Evolutionary conservation across 2,888 invertebrate genomes (phyloP).

Genomic region (Sarcophaga variegata): DNA sequence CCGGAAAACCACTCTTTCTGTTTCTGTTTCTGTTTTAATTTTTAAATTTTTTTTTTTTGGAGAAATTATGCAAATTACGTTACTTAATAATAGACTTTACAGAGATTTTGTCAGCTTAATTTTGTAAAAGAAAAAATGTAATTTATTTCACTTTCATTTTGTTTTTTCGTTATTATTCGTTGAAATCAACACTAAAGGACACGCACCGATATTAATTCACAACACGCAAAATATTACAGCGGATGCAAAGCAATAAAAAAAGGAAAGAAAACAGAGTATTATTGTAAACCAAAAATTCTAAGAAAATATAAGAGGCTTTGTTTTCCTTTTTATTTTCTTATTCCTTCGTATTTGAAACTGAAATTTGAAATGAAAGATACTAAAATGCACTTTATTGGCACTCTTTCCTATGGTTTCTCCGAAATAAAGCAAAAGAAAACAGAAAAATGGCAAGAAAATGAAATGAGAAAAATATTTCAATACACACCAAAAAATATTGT

Average conservation of each 20-base stretch:
- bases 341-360: no score
- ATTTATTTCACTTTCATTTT: neutral
- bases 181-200: neutral
- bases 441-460: neutral
- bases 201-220: constrained; percentile 17
- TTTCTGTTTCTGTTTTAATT: no score
- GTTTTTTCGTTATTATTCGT: neutral
- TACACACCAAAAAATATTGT: neutral
- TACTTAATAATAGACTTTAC: no score
- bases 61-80: no score
- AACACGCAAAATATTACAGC: constrained; percentile 23
- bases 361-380: neutral
- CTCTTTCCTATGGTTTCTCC: neutral
- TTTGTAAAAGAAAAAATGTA: neutral
- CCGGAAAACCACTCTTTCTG: no score
- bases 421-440: neutral
- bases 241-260: no score
- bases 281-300: neutral
- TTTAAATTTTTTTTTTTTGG: no score
- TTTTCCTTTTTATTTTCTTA: no score
- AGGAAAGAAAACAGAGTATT: neutral
- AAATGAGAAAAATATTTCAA: constrained; percentile 5
- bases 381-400: constrained; percentile 30
- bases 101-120: no score
- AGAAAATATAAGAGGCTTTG: neutral